Evolutionary conservation across 2,113 vertebrate genomes (phyloP).

Genomic region (Heptranchias perlo): DNA sequence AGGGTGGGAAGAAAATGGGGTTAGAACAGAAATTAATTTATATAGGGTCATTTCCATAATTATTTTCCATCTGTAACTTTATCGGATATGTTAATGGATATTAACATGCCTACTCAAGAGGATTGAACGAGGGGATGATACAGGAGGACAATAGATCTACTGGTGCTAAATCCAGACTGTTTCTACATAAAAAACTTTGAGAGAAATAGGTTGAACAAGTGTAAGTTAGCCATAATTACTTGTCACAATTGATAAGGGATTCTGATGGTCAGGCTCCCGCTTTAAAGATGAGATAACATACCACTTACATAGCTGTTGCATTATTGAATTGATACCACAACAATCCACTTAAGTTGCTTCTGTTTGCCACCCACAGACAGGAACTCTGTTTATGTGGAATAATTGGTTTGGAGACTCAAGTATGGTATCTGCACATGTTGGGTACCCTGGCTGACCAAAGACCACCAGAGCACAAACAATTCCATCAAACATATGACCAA

Average conservation of each 20-base stretch:
- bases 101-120: background rate
- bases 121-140: background rate
- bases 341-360: background rate
- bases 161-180: background rate
- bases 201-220: background rate
- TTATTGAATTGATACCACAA: background rate
- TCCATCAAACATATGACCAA: background rate
- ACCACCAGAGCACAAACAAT: background rate
- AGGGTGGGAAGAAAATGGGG: background rate
- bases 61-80: background rate
- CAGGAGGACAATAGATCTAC: background rate
- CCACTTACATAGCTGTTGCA: background rate
- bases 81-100: background rate
- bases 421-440: background rate
- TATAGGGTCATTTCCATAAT: background rate
- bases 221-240: background rate
- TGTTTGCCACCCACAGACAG: background rate
- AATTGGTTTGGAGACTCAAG: background rate
- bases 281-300: background rate
- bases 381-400: background rate
- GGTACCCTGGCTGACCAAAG: background rate
- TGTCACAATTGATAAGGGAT: background rate
- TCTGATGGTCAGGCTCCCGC: background rate
- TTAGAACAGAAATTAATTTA: background rate
- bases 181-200: background rate